Base-by-base conservation (phyloP, 1,140 invertebrate genomes). In the Zaprionus kolodkinae region DNA sequence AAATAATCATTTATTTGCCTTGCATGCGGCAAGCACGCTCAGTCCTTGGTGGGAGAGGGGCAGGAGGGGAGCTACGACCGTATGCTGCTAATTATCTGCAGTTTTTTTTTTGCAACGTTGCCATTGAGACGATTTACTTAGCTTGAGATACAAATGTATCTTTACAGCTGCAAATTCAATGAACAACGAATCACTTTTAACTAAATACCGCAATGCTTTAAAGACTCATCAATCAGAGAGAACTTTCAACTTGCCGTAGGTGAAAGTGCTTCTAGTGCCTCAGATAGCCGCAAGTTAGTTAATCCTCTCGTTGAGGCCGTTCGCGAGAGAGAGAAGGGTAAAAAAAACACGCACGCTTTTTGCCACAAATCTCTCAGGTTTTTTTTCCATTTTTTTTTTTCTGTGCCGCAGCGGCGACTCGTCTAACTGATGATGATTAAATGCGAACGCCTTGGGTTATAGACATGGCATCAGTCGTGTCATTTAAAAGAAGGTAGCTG, bases 341-440 rank as follows among this genome's bases (percentile, higher is more conserved):
- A 40, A 40, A 64, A 88, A 87, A 81, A 74, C 76, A 88, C 84
- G 85, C 85, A 88, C 85, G 81, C 86, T 85, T 89, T 88, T 88
- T 89, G 79, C 85, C 81, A 85, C 81, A 85, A 89, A 89, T 89
- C 72, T 88, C 73, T 81, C 63, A 81, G 73, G 78, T 85, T 89
- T 89, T 88, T 78, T 72, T n/a, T 27, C 30, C 55, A 57, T 17
- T 40, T 15, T 61, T 30, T 65, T 72, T 11, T 30, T 12, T 72
- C 45, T 77, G 60, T 73, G 82, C 65, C 65, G 30, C 75, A 72
- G 78, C 72, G 55, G 73, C 83, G 63, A 73, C 69, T 88, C 86
- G 85, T 88, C 85, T 89, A 89, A 89, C 86, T 89, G 86, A 89
- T 89, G 85, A 89, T 89, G 85, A 89, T 89, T 89, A 89, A 89